Base-by-base conservation (phyloP, 2,797 vertebrate species). In the Apodemus agrarius region DNA sequence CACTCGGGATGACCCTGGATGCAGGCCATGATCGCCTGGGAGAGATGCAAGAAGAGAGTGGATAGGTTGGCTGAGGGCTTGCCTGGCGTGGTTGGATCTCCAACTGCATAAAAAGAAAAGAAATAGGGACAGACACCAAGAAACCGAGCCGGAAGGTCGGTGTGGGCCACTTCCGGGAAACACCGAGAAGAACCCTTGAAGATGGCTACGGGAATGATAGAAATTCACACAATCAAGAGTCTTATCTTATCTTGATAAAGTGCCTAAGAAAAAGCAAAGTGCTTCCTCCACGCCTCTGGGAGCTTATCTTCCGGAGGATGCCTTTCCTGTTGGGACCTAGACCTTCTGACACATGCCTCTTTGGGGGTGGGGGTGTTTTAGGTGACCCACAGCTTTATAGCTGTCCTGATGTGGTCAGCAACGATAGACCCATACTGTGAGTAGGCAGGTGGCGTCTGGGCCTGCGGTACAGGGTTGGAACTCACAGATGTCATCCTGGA, bases 71-170 rank as follows among this genome's bases (percentile, higher is more conserved):
- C 29, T 67, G 24, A 61, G 46, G 3, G 9, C 54, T 65, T 21
- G 14, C 57, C 69, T 43, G 34, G 43, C 6, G 1, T 43, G 26
- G 9, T 46, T 65, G 61, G 57, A 83, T 34, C 26, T n/a, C 26
- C n/a, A 83, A 19, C 40, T 57, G 29, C 26, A n/a, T 3, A 24
- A 11, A 31, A 26, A 40, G 43, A 63, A 67, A 29, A 37, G 46
- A 54, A 49, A 3, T 13, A 46, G 19, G 14, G 14, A 61, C 8
- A 6, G 3, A 10, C 0, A 0, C 3, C 11, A 84, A 43, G 54
- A 69, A 85, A 31, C 0, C 16, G 37, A 37, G 24, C 22, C 40
- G 75, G 1, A n/a, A 61, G 61, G 75, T 69, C 26, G 26, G 9
- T 24, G 21, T 24, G n/a, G 0, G 11, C 54, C 16, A 17, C 65